Conservation (phyloP, 1,140 invertebrate species). For the Diachasma alloeum region DNA sequence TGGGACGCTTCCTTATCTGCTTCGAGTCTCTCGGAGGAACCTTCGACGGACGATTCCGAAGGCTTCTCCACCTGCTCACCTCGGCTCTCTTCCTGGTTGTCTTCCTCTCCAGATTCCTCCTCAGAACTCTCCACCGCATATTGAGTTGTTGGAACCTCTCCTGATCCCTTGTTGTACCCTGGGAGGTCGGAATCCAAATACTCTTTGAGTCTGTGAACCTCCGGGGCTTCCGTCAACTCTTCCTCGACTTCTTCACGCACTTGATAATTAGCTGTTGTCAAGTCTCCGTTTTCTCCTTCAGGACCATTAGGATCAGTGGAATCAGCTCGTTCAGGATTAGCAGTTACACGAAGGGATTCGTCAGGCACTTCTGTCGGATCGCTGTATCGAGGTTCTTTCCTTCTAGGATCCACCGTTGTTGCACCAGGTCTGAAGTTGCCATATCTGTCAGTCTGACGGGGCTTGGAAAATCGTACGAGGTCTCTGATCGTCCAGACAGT, state of each 20-base stretch:
- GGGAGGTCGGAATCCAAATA: constrained; percentile 38
- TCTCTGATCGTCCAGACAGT: constrained; percentile 42
- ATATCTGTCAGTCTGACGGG: constrained; percentile 29
- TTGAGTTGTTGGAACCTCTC: background rate
- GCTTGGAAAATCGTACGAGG: constrained; percentile 39
- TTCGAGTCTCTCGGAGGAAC: constrained; percentile 7
- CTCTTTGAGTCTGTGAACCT: background rate
- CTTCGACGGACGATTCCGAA: constrained; percentile 8
- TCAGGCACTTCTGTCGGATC: background rate
- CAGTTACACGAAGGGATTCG: background rate
- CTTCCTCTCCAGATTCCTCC: constrained; percentile 1
- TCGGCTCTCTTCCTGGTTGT: background rate
- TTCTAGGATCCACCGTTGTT: constrained; percentile 40
- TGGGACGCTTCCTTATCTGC: constrained; percentile 17
- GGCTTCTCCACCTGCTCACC: constrained; percentile 22
- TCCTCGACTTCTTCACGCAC: constrained; percentile 36
- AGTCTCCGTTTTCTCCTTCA: background rate
- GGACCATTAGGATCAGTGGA: constrained; percentile 12
- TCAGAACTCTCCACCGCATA: background rate
- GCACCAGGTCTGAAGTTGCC: constrained; percentile 41
- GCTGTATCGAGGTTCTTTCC: constrained; percentile 9
- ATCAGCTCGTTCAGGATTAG: background rate
- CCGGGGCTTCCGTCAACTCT: background rate
- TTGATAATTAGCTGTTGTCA: constrained; percentile 21
- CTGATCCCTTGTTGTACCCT: constrained; percentile 31